phyloP scores from a whole-genome alignment of 2,113 vertebrate species.

The Theristicus caerulescens region DNA sequence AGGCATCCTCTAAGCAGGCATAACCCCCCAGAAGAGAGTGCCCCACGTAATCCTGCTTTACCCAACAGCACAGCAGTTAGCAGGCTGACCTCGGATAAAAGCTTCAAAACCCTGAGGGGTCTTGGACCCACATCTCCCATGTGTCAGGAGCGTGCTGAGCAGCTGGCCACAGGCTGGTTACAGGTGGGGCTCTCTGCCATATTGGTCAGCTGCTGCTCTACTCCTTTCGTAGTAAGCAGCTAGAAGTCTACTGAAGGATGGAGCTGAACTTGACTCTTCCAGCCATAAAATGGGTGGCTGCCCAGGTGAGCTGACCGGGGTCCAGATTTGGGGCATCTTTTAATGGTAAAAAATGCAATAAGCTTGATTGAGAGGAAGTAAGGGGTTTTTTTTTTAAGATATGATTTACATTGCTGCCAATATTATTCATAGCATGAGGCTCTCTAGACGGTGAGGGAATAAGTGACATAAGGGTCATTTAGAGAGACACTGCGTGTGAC shows the following conservation, averaged over 20 bases:
- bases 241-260: not conserved
- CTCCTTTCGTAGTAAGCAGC: not conserved
- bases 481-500: not conserved
- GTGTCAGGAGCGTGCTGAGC: not conserved
- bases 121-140: accelerated
- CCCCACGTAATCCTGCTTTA: not conserved
- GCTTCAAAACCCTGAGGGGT: not conserved
- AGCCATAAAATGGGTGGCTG: not conserved
- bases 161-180: not conserved
- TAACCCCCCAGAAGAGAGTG: not conserved
- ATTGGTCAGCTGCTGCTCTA: not conserved
- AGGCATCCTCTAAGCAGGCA: not conserved
- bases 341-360: not conserved
- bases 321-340: not conserved
- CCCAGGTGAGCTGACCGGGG: not conserved
- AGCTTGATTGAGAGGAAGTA: not conserved
- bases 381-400: not conserved
- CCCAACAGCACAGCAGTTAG: not conserved
- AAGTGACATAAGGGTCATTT: not conserved
- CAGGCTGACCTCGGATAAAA: not conserved
- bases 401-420: not conserved
- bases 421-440: not conserved
- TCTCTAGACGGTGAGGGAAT: not conserved
- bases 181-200: not conserved
- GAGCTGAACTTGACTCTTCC: not conserved